Evolutionary conservation across 2,113 vertebrate species (phyloP).

Genomic region (Psilopogon haemacephalus): DNA sequence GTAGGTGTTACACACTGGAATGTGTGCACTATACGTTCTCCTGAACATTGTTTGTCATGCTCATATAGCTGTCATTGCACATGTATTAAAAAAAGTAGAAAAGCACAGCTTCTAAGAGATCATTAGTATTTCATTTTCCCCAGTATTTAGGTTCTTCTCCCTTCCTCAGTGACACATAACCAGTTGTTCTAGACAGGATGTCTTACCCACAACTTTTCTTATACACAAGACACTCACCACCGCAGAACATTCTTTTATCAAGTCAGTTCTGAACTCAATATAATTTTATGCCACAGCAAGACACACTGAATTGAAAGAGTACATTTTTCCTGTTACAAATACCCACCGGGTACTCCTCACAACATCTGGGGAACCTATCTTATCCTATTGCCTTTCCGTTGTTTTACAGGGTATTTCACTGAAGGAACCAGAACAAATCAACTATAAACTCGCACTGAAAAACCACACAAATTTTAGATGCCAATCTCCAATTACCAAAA

Average conservation of each 20-base stretch:
- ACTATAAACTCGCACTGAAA: neutral
- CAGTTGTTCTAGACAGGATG: neutral
- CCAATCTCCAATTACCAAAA: neutral
- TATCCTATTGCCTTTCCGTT: neutral
- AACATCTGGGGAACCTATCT: neutral
- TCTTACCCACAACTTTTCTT: neutral
- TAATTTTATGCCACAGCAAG: neutral
- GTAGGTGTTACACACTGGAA: neutral
- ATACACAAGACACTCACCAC: neutral
- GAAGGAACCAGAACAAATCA: constrained; percentile 15
- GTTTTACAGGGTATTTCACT: neutral
- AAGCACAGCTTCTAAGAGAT: neutral
- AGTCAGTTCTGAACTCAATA: neutral
- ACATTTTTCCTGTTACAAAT: neutral
- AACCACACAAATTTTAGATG: neutral
- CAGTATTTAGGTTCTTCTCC: neutral
- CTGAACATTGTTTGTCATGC: neutral
- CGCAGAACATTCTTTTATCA: neutral
- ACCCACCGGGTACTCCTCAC: neutral
- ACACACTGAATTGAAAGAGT: neutral
- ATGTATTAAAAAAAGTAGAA: neutral
- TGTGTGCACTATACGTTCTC: neutral
- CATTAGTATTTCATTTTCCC: neutral
- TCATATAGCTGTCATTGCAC: neutral
- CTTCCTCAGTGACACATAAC: neutral